Conservation (phyloP, 2,113 vertebrate genomes). For the Peromyscus leucopus region DNA sequence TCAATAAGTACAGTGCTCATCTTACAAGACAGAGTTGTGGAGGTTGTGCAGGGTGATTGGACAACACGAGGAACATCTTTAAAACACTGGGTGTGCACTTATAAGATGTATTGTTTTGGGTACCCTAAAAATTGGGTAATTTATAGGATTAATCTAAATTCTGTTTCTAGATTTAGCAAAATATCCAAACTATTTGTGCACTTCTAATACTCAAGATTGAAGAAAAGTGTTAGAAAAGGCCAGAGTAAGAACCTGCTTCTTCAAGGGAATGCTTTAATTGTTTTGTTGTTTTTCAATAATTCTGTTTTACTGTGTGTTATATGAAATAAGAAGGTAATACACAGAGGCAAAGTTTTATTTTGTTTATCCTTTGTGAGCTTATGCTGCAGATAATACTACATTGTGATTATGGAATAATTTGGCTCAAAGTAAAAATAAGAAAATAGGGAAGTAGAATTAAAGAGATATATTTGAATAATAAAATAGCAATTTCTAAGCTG, state of each 20-base stretch:
- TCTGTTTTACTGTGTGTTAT: constrained; percentile 21
- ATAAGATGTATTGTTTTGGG: not conserved
- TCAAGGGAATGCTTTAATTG: not conserved
- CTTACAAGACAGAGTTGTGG: not conserved
- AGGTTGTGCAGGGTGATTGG: fast-evolving
- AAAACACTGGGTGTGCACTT: not conserved
- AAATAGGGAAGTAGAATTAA: constrained; percentile 21
- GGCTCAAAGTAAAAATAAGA: constrained; percentile 51
- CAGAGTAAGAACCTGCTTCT: not conserved
- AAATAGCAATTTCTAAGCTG: not conserved
- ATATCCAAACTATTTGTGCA: not conserved
- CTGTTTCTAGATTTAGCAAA: not conserved
- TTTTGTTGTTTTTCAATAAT: constrained; percentile 27
- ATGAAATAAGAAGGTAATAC: not conserved
- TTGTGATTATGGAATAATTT: constrained; percentile 36
- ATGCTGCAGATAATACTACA: not conserved
- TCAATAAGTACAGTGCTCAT: not conserved
- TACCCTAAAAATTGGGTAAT: not conserved
- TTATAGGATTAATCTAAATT: not conserved
- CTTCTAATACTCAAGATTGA: not conserved
- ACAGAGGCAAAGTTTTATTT: not conserved
- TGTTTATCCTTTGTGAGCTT: not conserved
- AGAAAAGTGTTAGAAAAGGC: not conserved
- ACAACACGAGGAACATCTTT: not conserved
- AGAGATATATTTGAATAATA: not conserved